Evolutionary conservation across 2,888 invertebrate genomes (phyloP).

Genomic region (Eupeodes luniger): DNA sequence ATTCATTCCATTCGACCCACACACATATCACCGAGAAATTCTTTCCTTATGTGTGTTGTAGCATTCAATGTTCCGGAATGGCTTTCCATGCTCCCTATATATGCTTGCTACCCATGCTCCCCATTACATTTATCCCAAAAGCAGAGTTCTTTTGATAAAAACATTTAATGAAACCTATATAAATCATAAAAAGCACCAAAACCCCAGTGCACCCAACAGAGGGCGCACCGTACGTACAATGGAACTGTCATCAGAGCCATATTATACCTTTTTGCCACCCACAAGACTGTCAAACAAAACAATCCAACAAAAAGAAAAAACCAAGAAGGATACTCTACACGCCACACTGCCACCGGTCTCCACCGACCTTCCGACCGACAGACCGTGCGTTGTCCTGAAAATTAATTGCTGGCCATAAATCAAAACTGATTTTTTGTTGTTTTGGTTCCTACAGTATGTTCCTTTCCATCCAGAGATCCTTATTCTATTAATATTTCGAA

Average conservation of each 20-base stretch:
- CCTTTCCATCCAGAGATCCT: slow-evolving; percentile 15
- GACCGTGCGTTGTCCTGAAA: slow-evolving; percentile 52
- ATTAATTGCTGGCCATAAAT: slow-evolving; percentile 75
- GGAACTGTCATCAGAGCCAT: slow-evolving; percentile 63
- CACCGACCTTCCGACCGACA: too few species aligned
- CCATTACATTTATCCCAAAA: neutral
- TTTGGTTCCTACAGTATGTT: slow-evolving; percentile 4
- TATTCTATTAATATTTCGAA: slow-evolving; percentile 57
- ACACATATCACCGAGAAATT: slow-evolving; percentile 46
- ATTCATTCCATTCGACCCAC: neutral
- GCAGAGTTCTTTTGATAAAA: slow-evolving; percentile 55
- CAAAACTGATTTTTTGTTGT: slow-evolving; percentile 64
- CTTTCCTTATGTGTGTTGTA: slow-evolving; percentile 30
- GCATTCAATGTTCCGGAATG: slow-evolving; percentile 68
- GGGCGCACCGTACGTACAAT: slow-evolving; percentile 42
- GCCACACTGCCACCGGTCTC: neutral
- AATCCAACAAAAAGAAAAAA: slow-evolving; percentile 5
- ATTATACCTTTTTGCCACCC: slow-evolving; percentile 59
- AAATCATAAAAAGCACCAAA: slow-evolving; percentile 71
- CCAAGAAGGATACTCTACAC: slow-evolving; percentile 46
- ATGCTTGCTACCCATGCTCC: neutral
- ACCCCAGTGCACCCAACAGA: slow-evolving; percentile 41
- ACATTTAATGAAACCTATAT: slow-evolving; percentile 74
- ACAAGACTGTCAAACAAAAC: slow-evolving; percentile 48
- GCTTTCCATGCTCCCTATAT: slow-evolving; percentile 27